Evolutionary conservation across 2,888 invertebrate genomes (phyloP).

Genomic region (Meiosimyza decipiens): DNA sequence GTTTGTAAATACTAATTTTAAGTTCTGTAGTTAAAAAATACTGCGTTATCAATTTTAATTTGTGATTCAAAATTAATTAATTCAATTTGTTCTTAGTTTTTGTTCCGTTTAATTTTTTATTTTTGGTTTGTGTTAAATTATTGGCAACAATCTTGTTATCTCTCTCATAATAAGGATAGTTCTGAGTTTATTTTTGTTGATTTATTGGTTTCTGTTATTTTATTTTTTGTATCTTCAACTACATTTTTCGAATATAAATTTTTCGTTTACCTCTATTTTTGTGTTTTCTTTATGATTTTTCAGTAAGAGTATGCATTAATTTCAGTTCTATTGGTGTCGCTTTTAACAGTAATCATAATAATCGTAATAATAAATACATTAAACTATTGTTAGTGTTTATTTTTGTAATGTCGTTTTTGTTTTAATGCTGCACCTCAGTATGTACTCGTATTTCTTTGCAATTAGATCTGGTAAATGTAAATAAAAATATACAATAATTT

Average conservation of each 20-base stretch:
- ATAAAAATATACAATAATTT: conserved; percentile 38
- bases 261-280: conserved; percentile 38
- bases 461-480: conserved; percentile 37
- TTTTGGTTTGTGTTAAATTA: conserved; percentile 49
- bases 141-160: conserved; percentile 66
- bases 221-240: conserved; percentile 41
- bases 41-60: too few relatives aligned
- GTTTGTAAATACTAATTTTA: too few relatives aligned
- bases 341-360: conserved; percentile 23
- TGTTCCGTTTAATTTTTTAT: conserved; percentile 37
- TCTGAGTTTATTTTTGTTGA: conserved; percentile 38
- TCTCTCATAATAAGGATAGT: conserved; percentile 57
- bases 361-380: conserved; percentile 28
- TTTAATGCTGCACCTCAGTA: conserved; percentile 18
- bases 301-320: conserved; percentile 36
- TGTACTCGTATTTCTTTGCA: conserved; percentile 19
- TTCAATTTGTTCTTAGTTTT: too few relatives aligned
- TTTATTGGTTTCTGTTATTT: conserved; percentile 42
- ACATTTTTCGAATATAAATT: conserved; percentile 43
- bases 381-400: conserved; percentile 34
- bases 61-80: too few relatives aligned
- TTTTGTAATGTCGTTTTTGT: conserved; percentile 31
- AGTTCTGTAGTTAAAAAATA: too few relatives aligned
- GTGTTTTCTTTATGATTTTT: conserved; percentile 36
- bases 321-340: conserved; percentile 42